Conservation (phyloP, 2,797 vertebrate species). For the Chiloscyllium punctatum region DNA sequence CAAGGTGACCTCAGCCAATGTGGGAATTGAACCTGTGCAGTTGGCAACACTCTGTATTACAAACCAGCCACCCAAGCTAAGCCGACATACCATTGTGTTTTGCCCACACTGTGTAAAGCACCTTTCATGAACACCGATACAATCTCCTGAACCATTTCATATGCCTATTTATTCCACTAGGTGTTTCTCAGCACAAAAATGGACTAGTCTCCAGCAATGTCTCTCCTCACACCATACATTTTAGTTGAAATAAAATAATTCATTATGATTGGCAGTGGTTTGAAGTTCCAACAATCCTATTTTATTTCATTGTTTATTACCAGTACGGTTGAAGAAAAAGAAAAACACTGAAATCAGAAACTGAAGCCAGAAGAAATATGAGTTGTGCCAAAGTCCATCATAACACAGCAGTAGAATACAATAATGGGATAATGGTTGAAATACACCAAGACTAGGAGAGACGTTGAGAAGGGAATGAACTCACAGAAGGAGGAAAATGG, state of each 20-base stretch:
- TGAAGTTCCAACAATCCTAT: background rate
- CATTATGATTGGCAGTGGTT: too few species aligned
- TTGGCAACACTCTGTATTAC: too few species aligned
- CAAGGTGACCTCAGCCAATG: too few species aligned
- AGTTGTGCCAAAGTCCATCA: background rate
- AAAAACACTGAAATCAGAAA: background rate
- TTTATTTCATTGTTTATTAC: background rate
- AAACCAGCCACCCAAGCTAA: too few species aligned
- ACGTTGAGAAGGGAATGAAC: background rate
- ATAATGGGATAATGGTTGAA: background rate
- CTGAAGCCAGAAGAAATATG: background rate
- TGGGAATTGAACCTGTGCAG: too few species aligned
- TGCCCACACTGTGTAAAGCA: background rate
- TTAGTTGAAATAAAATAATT: constrained; percentile 12
- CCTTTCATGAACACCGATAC: background rate
- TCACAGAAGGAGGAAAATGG: background rate
- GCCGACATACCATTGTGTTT: background rate
- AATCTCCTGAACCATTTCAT: background rate
- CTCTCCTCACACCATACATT: background rate
- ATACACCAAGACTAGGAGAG: background rate
- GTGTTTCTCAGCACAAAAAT: background rate
- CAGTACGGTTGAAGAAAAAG: background rate
- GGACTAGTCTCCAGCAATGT: background rate
- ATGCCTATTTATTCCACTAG: background rate
- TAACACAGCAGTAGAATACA: background rate